These are phyloP conservation scores for Nemotelus nigrinus DNA, from an alignment of 2,888 invertebrate genomes.

Conservation along the genomic window DNA sequence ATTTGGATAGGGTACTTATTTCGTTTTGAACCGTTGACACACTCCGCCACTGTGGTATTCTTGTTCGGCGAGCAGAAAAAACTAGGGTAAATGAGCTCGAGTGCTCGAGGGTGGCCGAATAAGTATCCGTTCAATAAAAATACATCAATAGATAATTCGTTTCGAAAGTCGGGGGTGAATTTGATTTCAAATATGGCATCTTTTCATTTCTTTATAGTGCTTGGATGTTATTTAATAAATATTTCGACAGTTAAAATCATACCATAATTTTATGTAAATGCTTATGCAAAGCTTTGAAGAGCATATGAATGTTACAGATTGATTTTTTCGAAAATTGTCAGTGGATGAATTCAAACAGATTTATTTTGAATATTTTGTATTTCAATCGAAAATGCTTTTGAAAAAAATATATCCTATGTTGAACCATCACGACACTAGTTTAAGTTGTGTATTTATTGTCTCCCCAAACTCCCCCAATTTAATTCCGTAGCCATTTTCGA, in stretches of 20 bases:
- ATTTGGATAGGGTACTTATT: constrained; percentile 4
- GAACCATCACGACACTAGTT: background rate
- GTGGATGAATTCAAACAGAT: too few relatives aligned
- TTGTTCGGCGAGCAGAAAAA: background rate
- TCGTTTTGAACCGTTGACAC: background rate
- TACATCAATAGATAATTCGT: constrained; percentile 13
- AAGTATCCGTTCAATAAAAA: constrained; percentile 9
- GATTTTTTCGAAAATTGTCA: too few relatives aligned
- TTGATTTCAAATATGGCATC: constrained; percentile 34
- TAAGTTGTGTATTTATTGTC: background rate
- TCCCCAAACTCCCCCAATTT: background rate
- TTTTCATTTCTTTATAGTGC: background rate
- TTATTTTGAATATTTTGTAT: too few relatives aligned
- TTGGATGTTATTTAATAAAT: constrained; percentile 27
- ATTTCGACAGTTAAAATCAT: constrained; percentile 35
- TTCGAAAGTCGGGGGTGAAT: constrained; percentile 13
- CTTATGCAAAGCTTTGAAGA: too few relatives aligned
- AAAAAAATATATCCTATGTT: background rate
- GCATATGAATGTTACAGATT: too few relatives aligned
- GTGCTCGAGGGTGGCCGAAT: constrained; percentile 20
- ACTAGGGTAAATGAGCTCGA: constrained; percentile 11
- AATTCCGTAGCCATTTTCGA: background rate
- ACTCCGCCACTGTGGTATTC: background rate
- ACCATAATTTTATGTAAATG: background rate
- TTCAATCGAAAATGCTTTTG: too few relatives aligned